Percentiles rank a stretch among this genome's conserved stretches.
These are phyloP conservation scores for Prunella strophiata DNA, from an alignment of 2,797 vertebrate species.

Conservation along the genomic window DNA sequence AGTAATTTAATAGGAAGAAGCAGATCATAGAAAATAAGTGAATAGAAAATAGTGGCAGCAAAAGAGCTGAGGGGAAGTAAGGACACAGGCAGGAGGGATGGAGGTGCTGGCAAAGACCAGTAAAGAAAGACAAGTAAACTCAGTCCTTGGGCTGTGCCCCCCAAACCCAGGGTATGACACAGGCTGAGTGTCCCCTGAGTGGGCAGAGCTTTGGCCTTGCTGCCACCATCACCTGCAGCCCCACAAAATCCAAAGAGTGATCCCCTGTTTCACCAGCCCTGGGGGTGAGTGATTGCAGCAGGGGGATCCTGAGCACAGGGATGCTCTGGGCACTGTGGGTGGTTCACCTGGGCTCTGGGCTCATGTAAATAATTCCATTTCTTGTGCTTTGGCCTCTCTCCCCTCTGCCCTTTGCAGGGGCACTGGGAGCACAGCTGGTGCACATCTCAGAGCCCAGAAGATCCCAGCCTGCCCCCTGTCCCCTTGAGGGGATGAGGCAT, in stretches of 20 bases:
- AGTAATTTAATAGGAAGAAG: slow-evolving; percentile 46
- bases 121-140: background rate
- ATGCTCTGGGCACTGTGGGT: background rate
- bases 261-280: background rate
- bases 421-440: accelerated
- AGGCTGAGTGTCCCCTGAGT: accelerated
- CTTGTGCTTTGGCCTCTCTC: background rate
- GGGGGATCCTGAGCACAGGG: background rate
- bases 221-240: background rate
- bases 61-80: background rate
- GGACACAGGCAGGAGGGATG: background rate
- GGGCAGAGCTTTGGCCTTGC: background rate
- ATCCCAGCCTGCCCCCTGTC: background rate
- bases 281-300: background rate
- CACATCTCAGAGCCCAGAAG: background rate
- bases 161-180: accelerated
- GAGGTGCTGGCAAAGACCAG: background rate
- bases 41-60: background rate
- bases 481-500: background rate
- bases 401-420: background rate
- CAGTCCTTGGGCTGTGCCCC: background rate
- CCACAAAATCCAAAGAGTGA: background rate
- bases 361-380: background rate
- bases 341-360: background rate
- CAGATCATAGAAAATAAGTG: background rate